phyloP scores from a whole-genome alignment of 1,140 invertebrate genomes.

The Brachionus plicatilis region DNA sequence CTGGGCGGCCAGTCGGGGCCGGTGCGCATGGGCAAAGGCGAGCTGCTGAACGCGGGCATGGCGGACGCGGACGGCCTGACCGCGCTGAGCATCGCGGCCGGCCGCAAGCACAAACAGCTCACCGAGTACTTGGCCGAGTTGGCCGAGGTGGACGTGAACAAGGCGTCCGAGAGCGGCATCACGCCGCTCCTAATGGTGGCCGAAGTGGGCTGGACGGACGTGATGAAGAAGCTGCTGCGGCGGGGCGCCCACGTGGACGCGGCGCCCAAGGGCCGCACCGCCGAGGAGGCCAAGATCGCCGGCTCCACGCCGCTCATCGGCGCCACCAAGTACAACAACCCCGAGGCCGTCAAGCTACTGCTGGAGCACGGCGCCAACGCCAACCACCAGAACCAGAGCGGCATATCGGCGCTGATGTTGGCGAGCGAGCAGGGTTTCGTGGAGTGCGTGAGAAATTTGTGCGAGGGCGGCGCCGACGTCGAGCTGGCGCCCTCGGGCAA shows the following conservation, averaged over 20 bases:
- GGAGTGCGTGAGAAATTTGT: conserved; percentile 29
- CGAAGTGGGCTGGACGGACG: conserved; percentile 41
- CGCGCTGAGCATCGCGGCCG: conserved; percentile 36
- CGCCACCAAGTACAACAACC: conserved; percentile 41
- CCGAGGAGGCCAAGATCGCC: conserved; percentile 40
- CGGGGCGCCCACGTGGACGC: conserved; percentile 38
- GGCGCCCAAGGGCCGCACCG: conserved; percentile 7
- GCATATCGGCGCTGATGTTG: conserved; percentile 40
- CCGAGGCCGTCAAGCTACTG: conserved; percentile 26
- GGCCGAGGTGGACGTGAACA: conserved; percentile 38
- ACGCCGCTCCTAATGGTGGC: conserved; percentile 40
- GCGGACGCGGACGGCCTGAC: conserved; percentile 34
- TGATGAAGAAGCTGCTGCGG: conserved; percentile 27
- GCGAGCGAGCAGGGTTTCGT: conserved; percentile 37
- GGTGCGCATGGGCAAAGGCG: conserved; percentile 5
- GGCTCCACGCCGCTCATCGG: conserved; percentile 39
- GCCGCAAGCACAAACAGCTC: conserved; percentile 40
- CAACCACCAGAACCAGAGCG: conserved; percentile 40
- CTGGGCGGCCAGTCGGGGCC: background rate
- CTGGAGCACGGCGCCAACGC: conserved; percentile 31
- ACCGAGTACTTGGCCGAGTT: conserved; percentile 28
- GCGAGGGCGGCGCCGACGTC: background rate
- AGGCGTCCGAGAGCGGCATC: conserved; percentile 36
- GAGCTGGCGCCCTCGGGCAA: conserved; percentile 38
- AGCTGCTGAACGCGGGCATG: conserved; percentile 36